Percentiles rank a stretch among this genome's conserved stretches.
Evolutionary conservation across 2,797 vertebrate genomes (phyloP).

Genomic region (Sphenodon punctatus): DNA sequence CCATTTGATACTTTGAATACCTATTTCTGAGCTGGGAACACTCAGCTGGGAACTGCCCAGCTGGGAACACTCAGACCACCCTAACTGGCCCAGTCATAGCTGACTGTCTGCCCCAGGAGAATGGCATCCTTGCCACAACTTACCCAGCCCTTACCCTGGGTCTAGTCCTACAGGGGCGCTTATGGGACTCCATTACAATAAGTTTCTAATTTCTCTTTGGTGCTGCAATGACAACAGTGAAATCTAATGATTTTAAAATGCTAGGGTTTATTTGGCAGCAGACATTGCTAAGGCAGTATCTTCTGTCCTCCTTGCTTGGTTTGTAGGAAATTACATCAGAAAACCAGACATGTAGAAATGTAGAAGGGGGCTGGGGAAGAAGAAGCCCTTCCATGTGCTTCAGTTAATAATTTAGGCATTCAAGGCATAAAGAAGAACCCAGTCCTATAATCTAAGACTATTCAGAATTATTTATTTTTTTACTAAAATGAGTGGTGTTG

Average conservation of each 20-base stretch:
- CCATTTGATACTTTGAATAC: too few species aligned
- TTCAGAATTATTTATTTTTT: neutral
- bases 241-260: neutral
- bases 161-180: too few species aligned
- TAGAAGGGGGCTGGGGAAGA: too few species aligned
- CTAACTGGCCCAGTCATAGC: too few species aligned
- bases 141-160: too few species aligned
- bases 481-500: neutral
- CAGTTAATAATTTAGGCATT: neutral
- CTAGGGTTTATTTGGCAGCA: constrained; percentile 1
- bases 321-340: neutral
- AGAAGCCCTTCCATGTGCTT: neutral
- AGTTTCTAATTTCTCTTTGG: neutral
- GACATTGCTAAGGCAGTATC: neutral
- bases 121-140: too few species aligned
- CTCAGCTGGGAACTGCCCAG: too few species aligned
- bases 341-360: neutral
- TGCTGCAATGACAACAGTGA: neutral
- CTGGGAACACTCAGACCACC: too few species aligned
- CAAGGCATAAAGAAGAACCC: neutral
- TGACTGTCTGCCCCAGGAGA: too few species aligned
- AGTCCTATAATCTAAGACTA: neutral
- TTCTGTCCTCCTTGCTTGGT: neutral
- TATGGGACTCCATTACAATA: too few species aligned
- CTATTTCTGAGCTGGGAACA: too few species aligned